A percentile compares a stretch with the other conserved stretches of the same genome.
These are phyloP conservation scores for Heliconius ismenius DNA, from an alignment of 2,888 invertebrate species.

Conservation along the genomic window DNA sequence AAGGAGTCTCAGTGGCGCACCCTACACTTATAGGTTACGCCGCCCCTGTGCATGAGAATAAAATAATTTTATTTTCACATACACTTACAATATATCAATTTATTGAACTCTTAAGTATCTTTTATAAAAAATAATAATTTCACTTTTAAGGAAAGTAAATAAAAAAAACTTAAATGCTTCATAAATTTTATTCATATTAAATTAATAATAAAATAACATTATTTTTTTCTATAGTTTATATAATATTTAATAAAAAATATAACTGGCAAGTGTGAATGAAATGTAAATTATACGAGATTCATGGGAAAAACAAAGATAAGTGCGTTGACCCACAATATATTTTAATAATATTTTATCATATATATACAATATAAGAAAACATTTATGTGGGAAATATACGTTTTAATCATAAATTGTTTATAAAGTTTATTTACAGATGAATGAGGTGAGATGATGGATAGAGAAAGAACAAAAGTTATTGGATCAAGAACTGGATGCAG, in stretches of 20 bases:
- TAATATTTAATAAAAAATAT: constrained; percentile 11
- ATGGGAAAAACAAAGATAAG: not conserved
- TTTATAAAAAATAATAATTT: not conserved
- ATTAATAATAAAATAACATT: constrained; percentile 5
- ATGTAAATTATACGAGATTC: not conserved
- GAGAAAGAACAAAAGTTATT: not conserved
- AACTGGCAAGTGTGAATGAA: not conserved
- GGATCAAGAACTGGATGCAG: too few relatives aligned
- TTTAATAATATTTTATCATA: not conserved
- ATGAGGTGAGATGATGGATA: not conserved
- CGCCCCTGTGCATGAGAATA: too few relatives aligned
- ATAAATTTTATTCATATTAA: constrained; percentile 8
- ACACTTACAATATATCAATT: too few relatives aligned
- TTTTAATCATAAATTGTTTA: not conserved
- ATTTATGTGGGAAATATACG: not conserved
- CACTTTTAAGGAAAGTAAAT: not conserved
- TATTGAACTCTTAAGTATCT: too few relatives aligned
- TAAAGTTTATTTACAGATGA: not conserved
- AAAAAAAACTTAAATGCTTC: not conserved
- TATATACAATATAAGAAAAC: not conserved
- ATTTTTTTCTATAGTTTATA: not conserved
- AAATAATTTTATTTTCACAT: too few relatives aligned
- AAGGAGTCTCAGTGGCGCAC: too few relatives aligned
- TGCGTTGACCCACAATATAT: not conserved
- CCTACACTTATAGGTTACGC: too few relatives aligned